phyloP scores from a whole-genome alignment of 2,113 vertebrate genomes.

The Dasyprocta punctata region DNA sequence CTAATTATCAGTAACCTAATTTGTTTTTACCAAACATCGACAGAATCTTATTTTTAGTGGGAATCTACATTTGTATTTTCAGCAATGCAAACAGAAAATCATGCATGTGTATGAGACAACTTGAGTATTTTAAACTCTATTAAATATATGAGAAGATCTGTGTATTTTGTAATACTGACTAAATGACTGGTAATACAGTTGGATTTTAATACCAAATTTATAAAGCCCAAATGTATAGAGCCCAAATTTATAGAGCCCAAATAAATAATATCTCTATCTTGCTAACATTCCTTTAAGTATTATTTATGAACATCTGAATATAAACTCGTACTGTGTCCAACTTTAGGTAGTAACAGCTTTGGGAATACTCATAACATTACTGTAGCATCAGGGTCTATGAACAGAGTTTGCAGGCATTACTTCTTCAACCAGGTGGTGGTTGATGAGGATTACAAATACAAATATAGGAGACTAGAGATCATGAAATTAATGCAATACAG shows the following conservation, averaged over 20 bases:
- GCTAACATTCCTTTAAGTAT: background rate
- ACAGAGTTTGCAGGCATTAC: background rate
- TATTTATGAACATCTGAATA: background rate
- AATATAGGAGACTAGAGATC: background rate
- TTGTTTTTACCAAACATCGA: background rate
- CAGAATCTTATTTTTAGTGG: background rate
- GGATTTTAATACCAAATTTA: background rate
- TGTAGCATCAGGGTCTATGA: background rate
- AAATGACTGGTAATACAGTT: background rate
- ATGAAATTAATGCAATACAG: background rate
- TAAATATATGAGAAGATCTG: background rate
- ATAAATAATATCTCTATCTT: background rate
- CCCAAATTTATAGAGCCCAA: background rate
- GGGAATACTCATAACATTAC: background rate
- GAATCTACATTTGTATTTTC: background rate
- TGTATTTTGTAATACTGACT: background rate
- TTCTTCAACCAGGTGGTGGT: background rate
- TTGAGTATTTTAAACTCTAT: background rate
- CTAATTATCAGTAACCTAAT: background rate
- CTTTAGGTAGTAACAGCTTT: background rate
- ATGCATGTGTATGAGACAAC: background rate
- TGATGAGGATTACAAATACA: background rate
- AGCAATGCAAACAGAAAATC: background rate
- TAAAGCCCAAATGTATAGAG: background rate
- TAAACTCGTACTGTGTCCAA: background rate